Base-by-base conservation (phyloP, 2,888 invertebrate species). In the Rhagonycha lutea region DNA sequence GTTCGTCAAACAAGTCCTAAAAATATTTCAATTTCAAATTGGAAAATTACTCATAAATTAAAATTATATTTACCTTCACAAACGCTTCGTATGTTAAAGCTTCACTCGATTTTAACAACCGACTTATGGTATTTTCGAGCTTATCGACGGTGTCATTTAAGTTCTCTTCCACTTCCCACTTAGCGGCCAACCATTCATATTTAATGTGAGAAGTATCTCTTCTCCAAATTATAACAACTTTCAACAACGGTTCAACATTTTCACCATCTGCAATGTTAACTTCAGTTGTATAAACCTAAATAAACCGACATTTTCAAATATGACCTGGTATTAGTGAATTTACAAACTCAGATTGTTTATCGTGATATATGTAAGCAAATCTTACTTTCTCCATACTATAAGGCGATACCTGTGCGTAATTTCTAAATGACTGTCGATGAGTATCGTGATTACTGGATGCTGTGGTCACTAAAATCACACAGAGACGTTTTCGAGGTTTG, bases 141-240 rank as follows among this genome's bases (percentile, higher is more conserved):
- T 93, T 93, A 69, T 91, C 90, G 81, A 93, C 92, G 0, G 95
- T 95, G 78, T 93, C 91, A 85, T 96, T 93, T 81, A 94, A 89
- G 73, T 81, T 88, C 82, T 86, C 86, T 47, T 91, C 90, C 23
- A 87, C 87, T 69, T 91, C 91, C 93, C 94, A 94, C 61, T 92
- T 93, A 72, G 91, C 91, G 80, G 93, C 91, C 71, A 96, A 88
- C 97, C 98, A 98, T 87, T 97, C 97, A 87, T 96, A 98, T 83
- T 96, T 96, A 11, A 98, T 89, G 81, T 94, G 94, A n/a, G 93
- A 92, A 10, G 93, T 91, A 84, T 97, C 97, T 61, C 94, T 91
- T 1, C 98, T 91, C 97, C 98, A 98, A 79, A 98, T 92, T 67
- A 98, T 93, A 1, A 96, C 97, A 76, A 98, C 92, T 81, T 95